phyloP scores from a whole-genome alignment of 2,888 invertebrate genomes.

The Lumbricus terrestris region DNA sequence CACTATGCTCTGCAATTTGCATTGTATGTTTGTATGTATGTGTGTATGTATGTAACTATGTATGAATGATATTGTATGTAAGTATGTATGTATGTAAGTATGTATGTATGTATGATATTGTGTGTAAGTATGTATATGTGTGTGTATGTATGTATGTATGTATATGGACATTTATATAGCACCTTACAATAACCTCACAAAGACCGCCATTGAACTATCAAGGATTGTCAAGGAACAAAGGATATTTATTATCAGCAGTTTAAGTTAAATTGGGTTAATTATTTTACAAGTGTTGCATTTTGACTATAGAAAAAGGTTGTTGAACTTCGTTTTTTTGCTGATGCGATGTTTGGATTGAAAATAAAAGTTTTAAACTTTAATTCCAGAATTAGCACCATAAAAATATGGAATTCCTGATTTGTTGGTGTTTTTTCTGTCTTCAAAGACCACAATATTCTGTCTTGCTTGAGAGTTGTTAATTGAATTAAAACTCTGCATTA shows the following conservation, averaged over 20 bases:
- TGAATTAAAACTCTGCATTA: background rate
- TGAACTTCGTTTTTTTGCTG: background rate
- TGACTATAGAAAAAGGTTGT: background rate
- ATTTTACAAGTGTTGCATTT: background rate
- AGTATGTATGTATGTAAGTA: too few relatives aligned
- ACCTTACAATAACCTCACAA: too few relatives aligned
- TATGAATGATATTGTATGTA: too few relatives aligned
- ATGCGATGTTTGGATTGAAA: background rate
- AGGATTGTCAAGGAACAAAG: too few relatives aligned
- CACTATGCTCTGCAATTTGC: background rate
- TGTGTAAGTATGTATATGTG: too few relatives aligned
- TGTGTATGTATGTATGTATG: too few relatives aligned
- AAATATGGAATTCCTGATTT: background rate
- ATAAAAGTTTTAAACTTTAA: background rate
- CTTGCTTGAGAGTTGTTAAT: background rate
- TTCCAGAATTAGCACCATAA: background rate
- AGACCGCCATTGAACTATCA: too few relatives aligned
- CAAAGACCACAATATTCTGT: background rate
- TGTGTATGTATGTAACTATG: too few relatives aligned
- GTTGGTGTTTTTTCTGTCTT: background rate
- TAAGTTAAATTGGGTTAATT: background rate
- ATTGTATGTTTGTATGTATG: background rate
- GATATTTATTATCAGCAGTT: background rate
- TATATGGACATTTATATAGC: too few relatives aligned
- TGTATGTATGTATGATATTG: too few relatives aligned